These are phyloP conservation scores for Sphyrna mokarran DNA, from an alignment of 2,113 vertebrate species.

Conservation along the genomic window DNA sequence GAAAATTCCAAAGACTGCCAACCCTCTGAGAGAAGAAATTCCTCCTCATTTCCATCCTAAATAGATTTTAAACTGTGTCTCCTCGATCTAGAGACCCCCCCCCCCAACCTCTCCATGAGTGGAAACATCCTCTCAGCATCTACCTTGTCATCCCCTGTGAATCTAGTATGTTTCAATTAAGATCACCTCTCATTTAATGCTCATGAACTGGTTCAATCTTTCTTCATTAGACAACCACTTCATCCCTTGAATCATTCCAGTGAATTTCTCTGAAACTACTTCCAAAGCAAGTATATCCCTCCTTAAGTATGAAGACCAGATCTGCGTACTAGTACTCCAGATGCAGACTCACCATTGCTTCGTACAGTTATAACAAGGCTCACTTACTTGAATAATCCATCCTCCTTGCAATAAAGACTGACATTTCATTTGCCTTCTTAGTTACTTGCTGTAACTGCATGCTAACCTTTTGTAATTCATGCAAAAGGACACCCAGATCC, in stretches of 20 bases:
- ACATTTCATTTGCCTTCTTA: neutral
- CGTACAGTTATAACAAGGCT: neutral
- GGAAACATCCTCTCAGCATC: too few relatives aligned
- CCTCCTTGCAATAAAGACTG: neutral
- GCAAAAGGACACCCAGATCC: neutral
- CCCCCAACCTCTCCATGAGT: too few relatives aligned
- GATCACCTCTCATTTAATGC: neutral
- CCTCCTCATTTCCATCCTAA: too few relatives aligned
- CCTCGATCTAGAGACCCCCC: too few relatives aligned
- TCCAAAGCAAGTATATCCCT: neutral
- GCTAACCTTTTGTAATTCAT: neutral
- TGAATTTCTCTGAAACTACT: neutral
- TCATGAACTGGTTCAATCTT: neutral
- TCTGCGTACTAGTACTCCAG: neutral
- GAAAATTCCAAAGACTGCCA: too few relatives aligned
- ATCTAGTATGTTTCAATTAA: neutral
- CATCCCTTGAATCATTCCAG: neutral
- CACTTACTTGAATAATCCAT: neutral
- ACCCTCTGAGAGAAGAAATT: too few relatives aligned
- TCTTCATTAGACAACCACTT: neutral
- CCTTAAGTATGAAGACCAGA: neutral
- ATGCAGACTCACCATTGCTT: neutral
- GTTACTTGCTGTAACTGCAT: neutral
- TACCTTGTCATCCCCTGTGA: neutral
- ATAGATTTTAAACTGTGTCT: too few relatives aligned